Base-by-base conservation (phyloP, 2,888 invertebrate species). In the Shargacucullia verbasci region DNA sequence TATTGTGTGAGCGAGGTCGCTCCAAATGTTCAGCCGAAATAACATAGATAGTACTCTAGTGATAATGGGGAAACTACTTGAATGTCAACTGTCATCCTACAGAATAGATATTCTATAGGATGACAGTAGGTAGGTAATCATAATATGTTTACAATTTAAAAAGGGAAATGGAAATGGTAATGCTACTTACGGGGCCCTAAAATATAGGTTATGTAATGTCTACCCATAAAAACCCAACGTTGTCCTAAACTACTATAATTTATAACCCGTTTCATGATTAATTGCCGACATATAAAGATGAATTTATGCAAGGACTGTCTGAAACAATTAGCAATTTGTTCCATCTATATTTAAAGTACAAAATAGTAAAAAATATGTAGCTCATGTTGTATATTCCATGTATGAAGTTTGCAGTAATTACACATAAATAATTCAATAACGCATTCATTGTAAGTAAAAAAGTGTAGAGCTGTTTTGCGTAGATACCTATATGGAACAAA, bases 391-490 rank as follows among this genome's bases (percentile, higher is more conserved):
- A 60, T 68, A 76, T 49, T 55, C 56, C 57, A 57, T 63, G 59
- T 68, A 67, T 59, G 63, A 60, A 58, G 60, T 70, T 64, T 62
- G 55, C 46, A 59, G 63, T 76, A 75, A 75, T 72, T 74, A 70
- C 52, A 71, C 58, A 82, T 83, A 80, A 76, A 81, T 81, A 80
- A 82, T 82, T 80, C 76, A 74, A 65, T 66, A 68, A 44, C 43
- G 46, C 61, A 55, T 63, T 62, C 58, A 61, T 59, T 20, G 55
- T n/a, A 39, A 39, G 50, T 37, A 61, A 70, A 76, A 68, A 73
- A 59, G 61, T 48, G 50, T 57, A 27, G 31, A 61, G 39, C 54
- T 60, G 52, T 62, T 64, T 70, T 63, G 55, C 45, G 43, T 62
- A 61, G 59, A n/a, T n/a, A n/a, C n/a, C 45, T 40, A 33, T 57